Base-by-base conservation (phyloP, 1,140 invertebrate species). In the Caenorhabditis briggsae region DNA sequence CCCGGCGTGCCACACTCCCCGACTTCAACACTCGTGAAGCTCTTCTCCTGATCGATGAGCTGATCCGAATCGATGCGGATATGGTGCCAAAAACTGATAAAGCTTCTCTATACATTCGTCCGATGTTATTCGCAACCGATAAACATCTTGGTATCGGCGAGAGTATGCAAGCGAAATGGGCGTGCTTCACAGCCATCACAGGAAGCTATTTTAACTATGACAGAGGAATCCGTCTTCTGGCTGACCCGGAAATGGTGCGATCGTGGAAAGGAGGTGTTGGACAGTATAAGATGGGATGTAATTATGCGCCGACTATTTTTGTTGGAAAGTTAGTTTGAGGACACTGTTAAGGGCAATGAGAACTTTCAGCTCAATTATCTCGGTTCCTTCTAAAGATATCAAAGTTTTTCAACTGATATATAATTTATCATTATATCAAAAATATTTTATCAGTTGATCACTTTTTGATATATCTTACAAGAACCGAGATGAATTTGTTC, bases 211-310 rank as follows among this genome's bases (percentile, higher is more conserved):
- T 97, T 92, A 95, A 95, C 58, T 95, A 95, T 48, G 96, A 97
- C 2, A 93, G 98, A 58, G 95, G 96, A 0, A 95, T 97, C 9
- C 95, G 95, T 1, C 93, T 96, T 23, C 92, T 96, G 12, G 96
- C 96, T 59, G 95, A 96, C 93, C 95, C 96, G 0, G 92, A 94
- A 48, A 96, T 94, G 91, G 95, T 96, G 1, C 93, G 98, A 85
- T 96, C 98, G 25, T 99, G 97, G 96, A 97, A 96, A 7, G 97
- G 98, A 55, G 97, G 97, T 87, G 96, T 96, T 82, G 98, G 98
- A 33, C 95, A 96, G 91, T 95, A 95, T 85, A 99, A 99, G 94
- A 95, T 99, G 94, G 97, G 98, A 82, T 94, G 94, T 53, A 95
- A 95, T 89, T 95, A 95, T 91, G 94, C 92, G 6, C 94, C 94